Base-by-base conservation (phyloP, 2,888 invertebrate genomes). In the Drosophila macrospina region DNA sequence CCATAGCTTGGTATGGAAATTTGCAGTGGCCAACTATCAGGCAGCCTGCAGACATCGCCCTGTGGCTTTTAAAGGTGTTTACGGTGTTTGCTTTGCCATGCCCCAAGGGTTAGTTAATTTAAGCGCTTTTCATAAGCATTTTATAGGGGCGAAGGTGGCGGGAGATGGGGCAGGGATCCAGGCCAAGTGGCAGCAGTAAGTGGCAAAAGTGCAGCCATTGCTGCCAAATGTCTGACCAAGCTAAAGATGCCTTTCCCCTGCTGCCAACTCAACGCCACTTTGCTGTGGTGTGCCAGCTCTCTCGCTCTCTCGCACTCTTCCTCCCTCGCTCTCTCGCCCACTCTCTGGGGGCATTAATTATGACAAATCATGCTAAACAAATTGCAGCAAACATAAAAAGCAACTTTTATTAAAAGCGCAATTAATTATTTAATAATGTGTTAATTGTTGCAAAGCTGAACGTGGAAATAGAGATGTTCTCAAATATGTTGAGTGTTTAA, bases 101-200 rank as follows among this genome's bases (percentile, higher is more conserved):
- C 52, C 62, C 59, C 60, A 66, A 63, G 78, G 78, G 75, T 86
- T 78, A 80, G 76, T 80, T 86, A 85, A 85, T 85, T 85, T 85
- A 87, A 85, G 88, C 86, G 83, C 74, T 85, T 85, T 85, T 76
- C 86, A 85, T 85, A 85, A 85, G 80, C 74, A 83, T 86, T 83
- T 86, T 84, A 83, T 83, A 64, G 51, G 28, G 13, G 42, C 34
- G 20, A 5, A 26, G 26, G 26, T 26, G 26, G 5, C 5, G 26
- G 26, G 26, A 26, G 26, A 5, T 26, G 26, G 28, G 6, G 51
- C 24, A 30, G 28, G 50, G 39, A 20, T 13, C 26, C 68, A 45
- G 50, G 67, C 54, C 65, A 51, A 62, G 42, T 61, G 66, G 77
- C 66, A 70, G 51, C 66, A 62, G 59, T 65, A 70, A 75, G 69